A percentile compares a stretch with the other conserved stretches of the same genome.
phyloP scores from a whole-genome alignment of 2,888 invertebrate species.

The Trissolcus brochymenae region DNA sequence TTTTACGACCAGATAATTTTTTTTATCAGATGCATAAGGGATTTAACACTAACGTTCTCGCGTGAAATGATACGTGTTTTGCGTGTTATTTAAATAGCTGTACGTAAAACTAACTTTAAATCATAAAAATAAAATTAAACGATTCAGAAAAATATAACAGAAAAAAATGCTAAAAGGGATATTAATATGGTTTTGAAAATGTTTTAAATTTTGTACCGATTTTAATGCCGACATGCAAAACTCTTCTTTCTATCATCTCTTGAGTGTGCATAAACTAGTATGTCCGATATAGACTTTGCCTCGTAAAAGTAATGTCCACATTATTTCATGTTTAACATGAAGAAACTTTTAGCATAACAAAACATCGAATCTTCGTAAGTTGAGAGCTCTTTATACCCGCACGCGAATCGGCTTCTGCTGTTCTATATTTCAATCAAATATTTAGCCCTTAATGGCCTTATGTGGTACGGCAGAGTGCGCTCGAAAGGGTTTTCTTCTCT shows the following conservation, averaged over 20 bases:
- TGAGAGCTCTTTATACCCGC: slow-evolving; percentile 64
- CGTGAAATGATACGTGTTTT: background rate
- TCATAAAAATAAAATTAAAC: background rate
- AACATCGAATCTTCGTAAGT: slow-evolving; percentile 48
- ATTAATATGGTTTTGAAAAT: too few species aligned
- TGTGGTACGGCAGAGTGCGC: slow-evolving; percentile 61
- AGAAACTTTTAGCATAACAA: slow-evolving; percentile 45
- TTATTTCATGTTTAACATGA: slow-evolving; percentile 41
- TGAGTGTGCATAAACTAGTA: background rate
- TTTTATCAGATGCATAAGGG: background rate
- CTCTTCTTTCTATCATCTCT: background rate
- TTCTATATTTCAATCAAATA: slow-evolving; percentile 72
- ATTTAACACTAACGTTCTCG: background rate
- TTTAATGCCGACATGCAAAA: too few species aligned
- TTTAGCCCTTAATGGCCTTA: slow-evolving; percentile 69
- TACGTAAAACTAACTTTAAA: background rate
- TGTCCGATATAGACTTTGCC: background rate
- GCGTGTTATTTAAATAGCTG: slow-evolving; percentile 1
- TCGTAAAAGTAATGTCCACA: background rate
- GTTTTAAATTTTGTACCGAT: too few species aligned
- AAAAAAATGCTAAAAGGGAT: background rate
- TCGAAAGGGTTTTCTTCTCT: slow-evolving; percentile 60
- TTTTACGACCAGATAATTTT: slow-evolving; percentile 2
- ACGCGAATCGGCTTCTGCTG: slow-evolving; percentile 65
- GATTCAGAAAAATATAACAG: too few species aligned